These are phyloP conservation scores for Emmelina monodactyla DNA, from an alignment of 2,888 invertebrate species.

Conservation along the genomic window DNA sequence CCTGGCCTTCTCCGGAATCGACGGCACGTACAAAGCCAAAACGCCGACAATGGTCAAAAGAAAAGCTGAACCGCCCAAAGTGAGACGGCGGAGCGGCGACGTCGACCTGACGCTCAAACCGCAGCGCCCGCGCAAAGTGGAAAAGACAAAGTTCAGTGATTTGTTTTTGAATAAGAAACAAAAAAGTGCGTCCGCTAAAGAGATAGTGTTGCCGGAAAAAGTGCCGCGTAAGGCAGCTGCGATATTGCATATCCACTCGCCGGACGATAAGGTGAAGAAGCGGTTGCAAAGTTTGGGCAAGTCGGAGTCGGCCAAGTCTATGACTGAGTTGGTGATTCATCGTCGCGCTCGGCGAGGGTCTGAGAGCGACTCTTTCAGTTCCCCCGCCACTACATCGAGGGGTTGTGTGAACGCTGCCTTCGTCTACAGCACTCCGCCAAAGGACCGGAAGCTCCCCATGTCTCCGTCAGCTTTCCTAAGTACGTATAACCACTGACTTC, in stretches of 20 bases:
- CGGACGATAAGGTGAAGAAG: conserved; percentile 41
- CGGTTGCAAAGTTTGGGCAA: conserved; percentile 45
- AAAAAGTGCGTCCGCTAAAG: conserved; percentile 51
- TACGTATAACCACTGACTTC: conserved; percentile 33
- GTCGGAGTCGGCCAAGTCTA: conserved; percentile 46
- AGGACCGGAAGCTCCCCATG: conserved; percentile 48
- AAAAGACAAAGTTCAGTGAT: conserved; percentile 54
- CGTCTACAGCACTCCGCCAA: conserved; percentile 60
- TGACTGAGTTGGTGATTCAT: conserved; percentile 32
- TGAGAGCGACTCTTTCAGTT: conserved; percentile 45
- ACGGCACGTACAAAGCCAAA: conserved; percentile 54
- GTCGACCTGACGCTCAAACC: conserved; percentile 50
- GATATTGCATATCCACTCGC: conserved; percentile 64
- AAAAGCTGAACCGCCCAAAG: conserved; percentile 37
- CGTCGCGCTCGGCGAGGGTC: conserved; percentile 48
- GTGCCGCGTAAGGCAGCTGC: conserved; percentile 71
- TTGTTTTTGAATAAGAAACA: conserved; percentile 55
- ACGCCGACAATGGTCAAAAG: conserved; percentile 54
- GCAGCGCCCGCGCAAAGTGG: conserved; percentile 40
- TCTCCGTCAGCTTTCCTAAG: conserved; percentile 54
- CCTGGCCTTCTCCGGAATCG: conserved; percentile 49
- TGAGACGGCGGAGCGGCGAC: conserved; percentile 48
- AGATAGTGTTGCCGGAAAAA: conserved; percentile 49
- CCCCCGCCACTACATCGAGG: conserved; percentile 31
- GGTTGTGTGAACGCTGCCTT: conserved; percentile 56